Evolutionary conservation across 2,888 invertebrate genomes (phyloP).

Genomic region (Psylliodes chrysocephalus): DNA sequence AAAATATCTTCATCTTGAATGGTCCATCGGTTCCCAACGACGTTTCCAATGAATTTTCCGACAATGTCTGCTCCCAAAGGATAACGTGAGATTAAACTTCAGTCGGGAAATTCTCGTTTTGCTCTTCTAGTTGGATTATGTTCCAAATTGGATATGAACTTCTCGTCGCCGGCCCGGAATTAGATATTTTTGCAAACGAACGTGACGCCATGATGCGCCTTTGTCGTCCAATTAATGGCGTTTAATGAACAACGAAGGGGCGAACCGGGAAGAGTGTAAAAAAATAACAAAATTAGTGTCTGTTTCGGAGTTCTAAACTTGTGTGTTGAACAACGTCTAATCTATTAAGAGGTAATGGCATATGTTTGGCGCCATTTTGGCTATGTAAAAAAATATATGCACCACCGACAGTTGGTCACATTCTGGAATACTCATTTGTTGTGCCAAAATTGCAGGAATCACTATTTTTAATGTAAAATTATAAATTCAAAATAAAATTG

Average conservation of each 20-base stretch:
- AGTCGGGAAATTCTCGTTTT: slow-evolving; percentile 28
- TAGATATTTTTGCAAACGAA: slow-evolving; percentile 34
- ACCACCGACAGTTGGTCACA: too few relatives aligned
- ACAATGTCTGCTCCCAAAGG: slow-evolving; percentile 38
- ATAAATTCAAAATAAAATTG: too few relatives aligned
- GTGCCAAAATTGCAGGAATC: too few relatives aligned
- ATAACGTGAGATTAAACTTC: slow-evolving; percentile 42
- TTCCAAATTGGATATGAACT: slow-evolving; percentile 39
- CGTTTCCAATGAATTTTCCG: slow-evolving; percentile 37
- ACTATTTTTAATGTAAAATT: too few relatives aligned
- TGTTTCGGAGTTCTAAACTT: too few relatives aligned
- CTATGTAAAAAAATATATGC: too few relatives aligned
- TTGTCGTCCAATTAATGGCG: slow-evolving; percentile 20
- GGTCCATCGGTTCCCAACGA: slow-evolving; percentile 24
- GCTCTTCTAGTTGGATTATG: slow-evolving; percentile 30
- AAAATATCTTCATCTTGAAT: slow-evolving; percentile 9
- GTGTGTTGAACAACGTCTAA: too few relatives aligned
- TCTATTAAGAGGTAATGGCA: too few relatives aligned
- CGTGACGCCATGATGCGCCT: slow-evolving; percentile 11
- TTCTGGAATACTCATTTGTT: too few relatives aligned
- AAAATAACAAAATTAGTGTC: too few relatives aligned
- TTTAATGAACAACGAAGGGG: background rate
- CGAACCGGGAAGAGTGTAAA: too few relatives aligned
- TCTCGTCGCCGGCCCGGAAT: slow-evolving; percentile 18
- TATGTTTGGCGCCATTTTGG: too few relatives aligned